Conservation (phyloP, 2,797 vertebrate genomes). For the Macropus fuliginosus region DNA sequence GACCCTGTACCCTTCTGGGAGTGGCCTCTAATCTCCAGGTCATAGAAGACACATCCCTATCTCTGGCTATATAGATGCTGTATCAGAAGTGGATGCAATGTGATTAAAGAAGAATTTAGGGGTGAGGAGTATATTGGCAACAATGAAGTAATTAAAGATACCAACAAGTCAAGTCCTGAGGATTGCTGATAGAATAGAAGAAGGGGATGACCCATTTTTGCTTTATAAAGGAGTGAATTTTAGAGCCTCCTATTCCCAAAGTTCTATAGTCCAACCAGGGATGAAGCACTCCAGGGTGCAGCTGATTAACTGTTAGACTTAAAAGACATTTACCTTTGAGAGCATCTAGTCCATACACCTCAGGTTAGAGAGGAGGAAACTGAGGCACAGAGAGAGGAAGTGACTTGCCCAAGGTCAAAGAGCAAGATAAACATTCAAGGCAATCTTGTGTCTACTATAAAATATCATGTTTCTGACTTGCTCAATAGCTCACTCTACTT, state of each 20-base stretch:
- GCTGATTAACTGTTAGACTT: neutral
- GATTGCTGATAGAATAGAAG: neutral
- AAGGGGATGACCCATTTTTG: neutral
- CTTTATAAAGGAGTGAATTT: fast-evolving
- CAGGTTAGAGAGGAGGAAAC: neutral
- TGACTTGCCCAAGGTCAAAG: neutral
- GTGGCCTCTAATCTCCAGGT: neutral
- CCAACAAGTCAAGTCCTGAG: neutral
- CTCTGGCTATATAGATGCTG: neutral
- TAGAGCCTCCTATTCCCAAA: neutral
- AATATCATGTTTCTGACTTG: neutral
- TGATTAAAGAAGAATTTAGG: neutral
- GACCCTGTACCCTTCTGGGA: neutral
- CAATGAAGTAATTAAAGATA: neutral
- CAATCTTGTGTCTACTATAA: neutral
- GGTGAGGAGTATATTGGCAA: neutral
- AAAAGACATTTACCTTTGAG: neutral
- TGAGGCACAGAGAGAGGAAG: neutral
- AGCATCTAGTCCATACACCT: neutral
- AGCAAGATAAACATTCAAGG: neutral
- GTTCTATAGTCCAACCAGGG: neutral
- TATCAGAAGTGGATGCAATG: neutral
- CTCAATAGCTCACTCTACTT: conserved; percentile 46
- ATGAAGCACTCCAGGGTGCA: neutral
- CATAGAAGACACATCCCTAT: neutral